Evolutionary conservation across 2,113 vertebrate species (phyloP).

Genomic region (Brachyhypopomus gauderio): DNA sequence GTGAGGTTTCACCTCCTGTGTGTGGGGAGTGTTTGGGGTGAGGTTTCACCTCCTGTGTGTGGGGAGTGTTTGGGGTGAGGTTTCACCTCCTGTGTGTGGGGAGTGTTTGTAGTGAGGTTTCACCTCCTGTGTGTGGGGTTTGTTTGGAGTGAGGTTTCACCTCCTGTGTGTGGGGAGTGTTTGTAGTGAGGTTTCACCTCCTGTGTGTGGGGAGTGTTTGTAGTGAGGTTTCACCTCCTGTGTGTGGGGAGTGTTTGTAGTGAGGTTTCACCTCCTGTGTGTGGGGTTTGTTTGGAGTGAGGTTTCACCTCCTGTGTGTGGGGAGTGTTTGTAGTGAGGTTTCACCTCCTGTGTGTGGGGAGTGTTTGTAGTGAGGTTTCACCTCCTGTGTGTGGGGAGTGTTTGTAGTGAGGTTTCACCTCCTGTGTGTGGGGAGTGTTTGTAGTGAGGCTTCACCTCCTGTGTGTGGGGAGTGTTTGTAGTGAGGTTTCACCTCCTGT

Average conservation of each 20-base stretch:
- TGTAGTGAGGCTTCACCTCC: not conserved
- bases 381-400: not conserved
- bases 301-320: not conserved
- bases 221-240: too few relatives aligned
- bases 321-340: too few relatives aligned
- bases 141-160: too few relatives aligned
- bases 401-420: not conserved
- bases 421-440: not conserved
- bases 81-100: not conserved
- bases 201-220: not conserved
- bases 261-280: not conserved
- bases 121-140: not conserved
- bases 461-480: too few relatives aligned
- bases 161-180: not conserved
- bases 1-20: not conserved
- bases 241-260: not conserved
- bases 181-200: not conserved
- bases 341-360: not conserved
- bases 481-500: not conserved
- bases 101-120: not conserved
- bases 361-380: too few relatives aligned
- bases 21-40: too few relatives aligned
- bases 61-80: too few relatives aligned
- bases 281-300: not conserved
- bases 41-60: not conserved